A percentile compares a stretch with the other conserved stretches of the same genome.
Evolutionary conservation across 2,113 vertebrate species (phyloP).

Genomic region (Pholis gunnellus): DNA sequence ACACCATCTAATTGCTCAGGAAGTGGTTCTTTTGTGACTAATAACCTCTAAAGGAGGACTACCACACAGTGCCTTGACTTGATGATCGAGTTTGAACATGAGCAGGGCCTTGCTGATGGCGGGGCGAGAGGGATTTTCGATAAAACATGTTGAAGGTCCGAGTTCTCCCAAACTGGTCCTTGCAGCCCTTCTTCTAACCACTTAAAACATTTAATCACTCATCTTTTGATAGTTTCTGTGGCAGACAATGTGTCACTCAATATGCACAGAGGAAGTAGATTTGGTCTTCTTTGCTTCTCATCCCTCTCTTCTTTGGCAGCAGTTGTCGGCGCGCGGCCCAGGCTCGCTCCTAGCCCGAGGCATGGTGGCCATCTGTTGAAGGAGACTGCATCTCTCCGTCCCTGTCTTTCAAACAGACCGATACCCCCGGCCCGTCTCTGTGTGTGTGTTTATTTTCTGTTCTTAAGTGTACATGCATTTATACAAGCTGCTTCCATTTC

Average conservation of each 20-base stretch:
- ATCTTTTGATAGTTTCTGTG: conserved; percentile 10
- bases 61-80: background rate
- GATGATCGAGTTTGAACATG: background rate
- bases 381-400: conserved; percentile 51
- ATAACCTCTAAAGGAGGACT: background rate
- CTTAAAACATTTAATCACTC: background rate
- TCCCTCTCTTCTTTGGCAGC: conserved; percentile 59
- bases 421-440: conserved; percentile 38
- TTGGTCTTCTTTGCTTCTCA: conserved; percentile 22
- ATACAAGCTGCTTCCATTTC: conserved; percentile 61
- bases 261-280: conserved; percentile 23
- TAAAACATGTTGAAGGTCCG: background rate
- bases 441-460: background rate
- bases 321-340: conserved; percentile 69
- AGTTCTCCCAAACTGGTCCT: background rate
- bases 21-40: background rate
- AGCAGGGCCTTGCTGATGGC: background rate
- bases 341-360: conserved; percentile 71
- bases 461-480: conserved; percentile 33
- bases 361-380: conserved; percentile 74
- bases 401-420: conserved; percentile 37
- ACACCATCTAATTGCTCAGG: background rate
- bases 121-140: background rate
- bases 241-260: background rate
- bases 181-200: background rate